These are phyloP conservation scores for Calidris pygmaea DNA, from an alignment of 2,113 vertebrate species.

Conservation along the genomic window DNA sequence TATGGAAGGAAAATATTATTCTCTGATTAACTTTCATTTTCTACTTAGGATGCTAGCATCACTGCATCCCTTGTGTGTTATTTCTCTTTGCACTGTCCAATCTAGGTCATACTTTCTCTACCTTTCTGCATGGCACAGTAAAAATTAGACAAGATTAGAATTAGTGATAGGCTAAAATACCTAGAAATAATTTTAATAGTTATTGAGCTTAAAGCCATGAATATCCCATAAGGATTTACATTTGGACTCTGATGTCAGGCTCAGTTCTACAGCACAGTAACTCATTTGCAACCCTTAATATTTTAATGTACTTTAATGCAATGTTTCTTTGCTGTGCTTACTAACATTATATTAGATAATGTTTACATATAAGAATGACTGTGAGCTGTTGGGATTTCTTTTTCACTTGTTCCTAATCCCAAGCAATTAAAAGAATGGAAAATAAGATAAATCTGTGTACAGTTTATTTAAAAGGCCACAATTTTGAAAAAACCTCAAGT, in stretches of 20 bases:
- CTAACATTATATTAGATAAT: neutral
- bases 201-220: neutral
- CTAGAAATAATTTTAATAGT: constrained; percentile 6
- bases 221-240: neutral
- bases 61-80: neutral
- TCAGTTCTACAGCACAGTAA: neutral
- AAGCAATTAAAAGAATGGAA: neutral
- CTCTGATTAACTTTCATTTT: constrained; percentile 41
- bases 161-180: neutral
- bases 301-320: neutral
- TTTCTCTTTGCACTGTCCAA: constrained; percentile 5
- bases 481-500: neutral
- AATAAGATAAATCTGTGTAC: neutral
- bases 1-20: neutral
- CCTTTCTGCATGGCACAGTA: neutral
- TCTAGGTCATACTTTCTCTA: constrained; percentile 46
- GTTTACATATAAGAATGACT: neutral
- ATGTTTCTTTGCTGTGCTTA: neutral
- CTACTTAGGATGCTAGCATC: constrained; percentile 29
- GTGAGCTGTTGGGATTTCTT: neutral
- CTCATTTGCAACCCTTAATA: neutral
- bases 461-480: neutral
- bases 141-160: constrained; percentile 14
- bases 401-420: neutral
- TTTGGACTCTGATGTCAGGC: neutral